Evolutionary conservation across 2,888 invertebrate species (phyloP), one percentile per base, ranked within the genome.

Genomic region (Apamea anceps): DNA sequence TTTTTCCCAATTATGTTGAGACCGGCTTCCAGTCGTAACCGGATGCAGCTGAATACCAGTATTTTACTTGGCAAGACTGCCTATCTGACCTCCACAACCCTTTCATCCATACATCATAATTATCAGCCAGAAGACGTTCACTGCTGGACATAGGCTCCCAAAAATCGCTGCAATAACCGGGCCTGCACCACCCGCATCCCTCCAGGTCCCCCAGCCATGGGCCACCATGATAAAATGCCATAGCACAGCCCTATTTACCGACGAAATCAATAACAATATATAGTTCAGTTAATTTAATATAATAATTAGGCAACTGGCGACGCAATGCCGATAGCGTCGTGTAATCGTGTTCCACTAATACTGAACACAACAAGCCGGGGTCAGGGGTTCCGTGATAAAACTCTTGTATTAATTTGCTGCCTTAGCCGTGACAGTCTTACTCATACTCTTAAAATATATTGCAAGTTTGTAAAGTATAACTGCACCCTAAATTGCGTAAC

Each of bases 401-500:
- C 75, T 71, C 92, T 89, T 95, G 95, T 95, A 95, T 95, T 95
- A 95, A 95, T 95, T 95, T 94, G 93, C 92, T 92, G 88, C 82
- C 74, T 84, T 85, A 81, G 42, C 85, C 78, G 85, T 89, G 87
- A 87, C 86, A 70, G 28, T 70, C 65, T 85, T 72, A 72, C 77
- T 76, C 51, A 85, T 60, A 72, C 60, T 71, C 63, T 70, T 73
- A 28, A 72, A 70, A 77, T 72, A 84, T 74, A 77, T 72, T 45
- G 25, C 42, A 15, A 8, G 32, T 25, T 68, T 51, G n/a, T 60
- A 21, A 48, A 57, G 32, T 73, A 21, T 15, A 32, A 45, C 13
- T 48, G 45, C 45, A 48, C 45, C 45, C 45, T 48, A 48, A 48
- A 45, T 48, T 48, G 45, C 13, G 13, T 48, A 13, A 13, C 2